Percentiles rank a stretch among this genome's conserved stretches.
Conservation (phyloP, 2,888 invertebrate genomes). For the Microplitis manilae region DNA sequence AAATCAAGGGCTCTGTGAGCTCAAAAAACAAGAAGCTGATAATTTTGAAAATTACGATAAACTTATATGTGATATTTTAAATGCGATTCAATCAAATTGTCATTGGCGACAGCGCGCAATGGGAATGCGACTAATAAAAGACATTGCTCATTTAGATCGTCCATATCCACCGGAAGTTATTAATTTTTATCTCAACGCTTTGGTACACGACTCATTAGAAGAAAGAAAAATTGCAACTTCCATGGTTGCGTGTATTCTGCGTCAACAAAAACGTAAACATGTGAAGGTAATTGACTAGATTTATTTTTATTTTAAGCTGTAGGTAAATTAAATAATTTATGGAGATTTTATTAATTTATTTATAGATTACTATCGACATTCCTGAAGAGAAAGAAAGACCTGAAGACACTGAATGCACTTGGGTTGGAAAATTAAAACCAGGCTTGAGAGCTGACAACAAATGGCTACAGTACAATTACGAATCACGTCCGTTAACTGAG, state of each 20-base stretch:
- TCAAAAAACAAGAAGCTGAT: constrained; percentile 70
- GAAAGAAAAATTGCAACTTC: constrained; percentile 82
- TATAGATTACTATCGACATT: constrained; percentile 33
- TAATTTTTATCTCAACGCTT: constrained; percentile 77
- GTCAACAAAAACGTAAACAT: constrained; percentile 81
- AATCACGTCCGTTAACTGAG: constrained; percentile 75
- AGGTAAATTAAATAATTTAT: neutral
- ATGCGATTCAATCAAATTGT: constrained; percentile 75
- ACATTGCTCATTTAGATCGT: constrained; percentile 82
- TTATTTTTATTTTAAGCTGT: neutral
- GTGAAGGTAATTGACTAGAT: constrained; percentile 55
- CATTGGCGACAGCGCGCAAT: constrained; percentile 89
- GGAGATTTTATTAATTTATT: constrained; percentile 8
- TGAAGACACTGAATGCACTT: neutral
- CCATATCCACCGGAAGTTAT: constrained; percentile 78
- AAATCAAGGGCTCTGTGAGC: constrained; percentile 65
- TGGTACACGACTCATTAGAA: constrained; percentile 85
- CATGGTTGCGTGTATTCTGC: constrained; percentile 77
- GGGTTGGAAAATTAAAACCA: constrained; percentile 57
- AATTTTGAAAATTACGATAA: constrained; percentile 74
- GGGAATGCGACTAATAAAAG: constrained; percentile 81
- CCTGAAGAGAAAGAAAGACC: constrained; percentile 9
- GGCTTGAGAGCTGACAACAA: constrained; percentile 81
- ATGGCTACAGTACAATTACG: constrained; percentile 82
- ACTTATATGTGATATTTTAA: constrained; percentile 73